A percentile compares a stretch with the other conserved stretches of the same genome.
These are phyloP conservation scores for Drosophila ironensis DNA, from an alignment of 1,140 invertebrate species.

Conservation along the genomic window DNA sequence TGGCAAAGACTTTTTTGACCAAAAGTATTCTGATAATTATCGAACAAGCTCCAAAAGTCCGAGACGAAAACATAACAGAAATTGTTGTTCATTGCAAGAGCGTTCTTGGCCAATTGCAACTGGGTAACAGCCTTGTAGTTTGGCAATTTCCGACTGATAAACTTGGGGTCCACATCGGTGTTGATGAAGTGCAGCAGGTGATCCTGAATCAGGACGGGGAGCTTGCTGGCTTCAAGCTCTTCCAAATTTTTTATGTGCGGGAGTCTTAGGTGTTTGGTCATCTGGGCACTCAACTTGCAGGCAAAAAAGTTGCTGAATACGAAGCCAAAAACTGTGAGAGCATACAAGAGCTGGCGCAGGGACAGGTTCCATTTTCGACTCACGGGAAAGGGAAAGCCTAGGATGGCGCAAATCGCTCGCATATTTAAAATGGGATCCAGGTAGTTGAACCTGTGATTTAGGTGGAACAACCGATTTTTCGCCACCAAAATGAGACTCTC, in stretches of 20 bases:
- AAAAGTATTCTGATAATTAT: neutral
- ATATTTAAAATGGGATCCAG: constrained; percentile 25
- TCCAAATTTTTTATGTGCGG: constrained; percentile 10
- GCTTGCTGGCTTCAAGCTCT: constrained; percentile 18
- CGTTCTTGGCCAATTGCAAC: neutral
- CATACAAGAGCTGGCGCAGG: constrained; percentile 28
- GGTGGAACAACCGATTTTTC: neutral
- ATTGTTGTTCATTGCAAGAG: constrained; percentile 1
- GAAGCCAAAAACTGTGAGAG: constrained; percentile 39
- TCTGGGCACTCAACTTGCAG: constrained; percentile 40
- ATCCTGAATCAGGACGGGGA: neutral
- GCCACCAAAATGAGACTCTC: constrained; percentile 10
- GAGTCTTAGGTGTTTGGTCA: constrained; percentile 27
- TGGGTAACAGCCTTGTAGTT: neutral
- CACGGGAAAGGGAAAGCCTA: constrained; percentile 24
- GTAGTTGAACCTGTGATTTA: neutral
- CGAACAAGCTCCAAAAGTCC: neutral
- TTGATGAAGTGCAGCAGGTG: neutral
- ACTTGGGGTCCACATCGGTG: neutral
- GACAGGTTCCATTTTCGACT: neutral
- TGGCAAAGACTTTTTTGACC: constrained; percentile 1
- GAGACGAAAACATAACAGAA: neutral
- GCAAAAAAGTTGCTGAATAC: constrained; percentile 28
- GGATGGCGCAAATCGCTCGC: constrained; percentile 9
- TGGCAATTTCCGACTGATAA: neutral